A percentile compares a stretch with the other conserved stretches of the same genome.
phyloP scores from a whole-genome alignment of 1,140 invertebrate species.

The Cyphomyrmex costatus region DNA sequence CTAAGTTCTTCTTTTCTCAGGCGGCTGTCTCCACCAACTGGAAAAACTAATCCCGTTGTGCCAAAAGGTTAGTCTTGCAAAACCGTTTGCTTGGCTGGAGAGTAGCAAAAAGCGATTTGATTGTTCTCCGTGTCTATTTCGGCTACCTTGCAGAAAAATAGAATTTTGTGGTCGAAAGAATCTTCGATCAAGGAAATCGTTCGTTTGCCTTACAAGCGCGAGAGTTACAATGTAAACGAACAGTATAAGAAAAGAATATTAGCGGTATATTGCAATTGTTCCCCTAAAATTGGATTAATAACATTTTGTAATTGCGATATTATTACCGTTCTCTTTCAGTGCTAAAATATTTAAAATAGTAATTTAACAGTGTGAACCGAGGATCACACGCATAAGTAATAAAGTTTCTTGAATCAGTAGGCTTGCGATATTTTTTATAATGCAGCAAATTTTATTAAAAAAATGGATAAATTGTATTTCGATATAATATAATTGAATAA shows the following conservation, averaged over 20 bases:
- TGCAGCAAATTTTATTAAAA: background rate
- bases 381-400: background rate
- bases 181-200: conserved; percentile 53
- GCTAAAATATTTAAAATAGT: conserved; percentile 3
- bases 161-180: conserved; percentile 49
- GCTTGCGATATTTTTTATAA: background rate
- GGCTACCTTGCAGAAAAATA: background rate
- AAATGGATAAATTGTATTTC: background rate
- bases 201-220: conserved; percentile 8
- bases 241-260: background rate
- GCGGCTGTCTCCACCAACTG: background rate
- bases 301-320: conserved; percentile 35
- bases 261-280: background rate
- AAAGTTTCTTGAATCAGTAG: background rate
- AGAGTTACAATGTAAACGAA: background rate
- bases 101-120: conserved; percentile 64
- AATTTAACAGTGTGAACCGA: background rate
- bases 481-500: background rate
- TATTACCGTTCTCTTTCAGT: background rate
- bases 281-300: conserved; percentile 39
- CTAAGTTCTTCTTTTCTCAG: no score
- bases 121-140: conserved; percentile 49
- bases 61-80: conserved; percentile 32
- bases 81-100: background rate
- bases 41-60: conserved; percentile 44